These are phyloP conservation scores for Masticophis lateralis DNA, from an alignment of 2,797 vertebrate species.

Conservation along the genomic window DNA sequence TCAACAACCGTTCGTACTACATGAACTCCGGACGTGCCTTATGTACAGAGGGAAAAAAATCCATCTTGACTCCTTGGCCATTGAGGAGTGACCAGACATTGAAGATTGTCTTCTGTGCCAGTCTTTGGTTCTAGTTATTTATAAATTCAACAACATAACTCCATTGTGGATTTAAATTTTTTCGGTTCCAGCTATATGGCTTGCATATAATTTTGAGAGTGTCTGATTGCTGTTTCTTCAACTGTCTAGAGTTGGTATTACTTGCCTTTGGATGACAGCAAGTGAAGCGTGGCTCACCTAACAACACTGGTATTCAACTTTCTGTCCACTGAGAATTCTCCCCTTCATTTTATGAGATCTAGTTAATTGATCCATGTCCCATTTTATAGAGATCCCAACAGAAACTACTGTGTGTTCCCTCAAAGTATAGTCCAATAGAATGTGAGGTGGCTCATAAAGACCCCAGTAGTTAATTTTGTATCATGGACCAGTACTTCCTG, in stretches of 20 bases:
- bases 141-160: slow-evolving; percentile 51
- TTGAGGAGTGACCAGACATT: slow-evolving; percentile 58
- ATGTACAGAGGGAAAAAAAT: slow-evolving; percentile 33
- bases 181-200: slow-evolving; percentile 42
- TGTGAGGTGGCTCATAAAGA: slow-evolving; percentile 40
- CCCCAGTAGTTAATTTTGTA: slow-evolving; percentile 51
- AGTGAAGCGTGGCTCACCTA: slow-evolving; percentile 45
- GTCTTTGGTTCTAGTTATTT: slow-evolving; percentile 64
- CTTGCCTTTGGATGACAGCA: slow-evolving; percentile 64
- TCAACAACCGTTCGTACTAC: slow-evolving; percentile 3
- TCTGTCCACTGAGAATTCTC: slow-evolving; percentile 35
- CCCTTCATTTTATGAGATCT: slow-evolving; percentile 42
- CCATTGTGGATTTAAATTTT: slow-evolving; percentile 66
- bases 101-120: slow-evolving; percentile 68
- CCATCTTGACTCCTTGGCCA: slow-evolving; percentile 36
- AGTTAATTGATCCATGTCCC: slow-evolving; percentile 45
- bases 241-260: slow-evolving; percentile 52
- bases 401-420: slow-evolving; percentile 28
- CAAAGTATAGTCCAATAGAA: slow-evolving; percentile 36
- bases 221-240: slow-evolving; percentile 39
- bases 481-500: not conserved
- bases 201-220: slow-evolving; percentile 47
- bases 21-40: slow-evolving; percentile 60
- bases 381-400: slow-evolving; percentile 54
- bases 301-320: slow-evolving; percentile 53